Evolutionary conservation across 2,888 invertebrate genomes (phyloP).

Genomic region (Bembecia ichneumoniformis): DNA sequence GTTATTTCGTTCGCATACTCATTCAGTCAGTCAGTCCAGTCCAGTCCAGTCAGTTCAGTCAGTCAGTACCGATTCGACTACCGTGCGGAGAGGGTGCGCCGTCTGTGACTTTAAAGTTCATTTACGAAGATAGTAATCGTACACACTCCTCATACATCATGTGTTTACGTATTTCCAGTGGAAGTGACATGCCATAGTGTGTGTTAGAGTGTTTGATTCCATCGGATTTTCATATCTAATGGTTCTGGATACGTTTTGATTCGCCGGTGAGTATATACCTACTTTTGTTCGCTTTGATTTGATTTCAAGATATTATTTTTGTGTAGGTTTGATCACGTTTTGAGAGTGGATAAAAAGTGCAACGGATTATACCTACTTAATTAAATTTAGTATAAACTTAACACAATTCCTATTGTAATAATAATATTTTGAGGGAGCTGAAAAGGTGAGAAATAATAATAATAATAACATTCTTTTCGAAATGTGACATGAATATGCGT

Average conservation of each 20-base stretch:
- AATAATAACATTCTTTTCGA: too few relatives aligned
- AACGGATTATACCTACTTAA: too few relatives aligned
- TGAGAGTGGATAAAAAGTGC: too few relatives aligned
- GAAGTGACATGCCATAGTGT: not conserved
- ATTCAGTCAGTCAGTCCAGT: slow-evolving; percentile 1
- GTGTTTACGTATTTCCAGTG: slow-evolving; percentile 15
- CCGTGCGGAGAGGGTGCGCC: slow-evolving; percentile 29
- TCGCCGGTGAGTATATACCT: not conserved
- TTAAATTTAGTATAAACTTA: too few relatives aligned
- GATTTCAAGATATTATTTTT: not conserved
- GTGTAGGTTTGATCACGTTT: not conserved
- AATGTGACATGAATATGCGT: too few relatives aligned
- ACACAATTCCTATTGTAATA: too few relatives aligned
- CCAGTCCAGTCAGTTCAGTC: slow-evolving; percentile 3
- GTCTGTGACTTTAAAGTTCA: slow-evolving; percentile 19
- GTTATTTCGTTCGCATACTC: too few relatives aligned
- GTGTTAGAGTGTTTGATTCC: too few relatives aligned
- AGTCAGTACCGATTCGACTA: slow-evolving; percentile 38
- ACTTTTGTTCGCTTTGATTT: not conserved
- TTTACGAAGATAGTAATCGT: slow-evolving; percentile 50
- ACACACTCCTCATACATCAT: slow-evolving; percentile 18
- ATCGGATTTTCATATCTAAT: too few relatives aligned
- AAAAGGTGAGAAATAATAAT: too few relatives aligned
- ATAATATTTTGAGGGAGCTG: too few relatives aligned
- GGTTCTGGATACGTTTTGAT: too few relatives aligned